Evolutionary conservation across 2,888 invertebrate species (phyloP), one percentile per base, ranked within the genome.

Genomic region (Caradrina clavipalpis): DNA sequence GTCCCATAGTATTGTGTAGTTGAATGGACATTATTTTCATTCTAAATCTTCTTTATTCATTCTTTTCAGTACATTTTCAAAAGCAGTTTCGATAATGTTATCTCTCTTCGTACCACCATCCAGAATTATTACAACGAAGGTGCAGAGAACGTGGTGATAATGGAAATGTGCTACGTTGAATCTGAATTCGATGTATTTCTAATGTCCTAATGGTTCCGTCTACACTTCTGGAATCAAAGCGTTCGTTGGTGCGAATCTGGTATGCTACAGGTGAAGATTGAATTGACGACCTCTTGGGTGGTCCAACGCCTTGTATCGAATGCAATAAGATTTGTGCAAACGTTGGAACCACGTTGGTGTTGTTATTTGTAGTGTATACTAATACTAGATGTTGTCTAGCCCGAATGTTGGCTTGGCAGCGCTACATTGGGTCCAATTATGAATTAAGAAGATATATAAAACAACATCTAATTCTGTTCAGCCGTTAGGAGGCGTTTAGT

Each of bases 101-200:
- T 49, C n/a, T 26, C n/a, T 35, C n/a, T 1, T 3, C 21, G 4
- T 53, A 45, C 42, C 35, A 22, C 6, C 5, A 11, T 7, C 10
- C 51, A 66, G 35, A 53, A 35, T 45, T 35, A 64, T 64, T 11
- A 3, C n/a, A 47, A 26, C 8, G 39, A 42, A 19, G 17, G 35
- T 60, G n/a, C 17, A 19, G 45, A 65, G 4, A 53, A 39, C 15
- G 53, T 19, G 35, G 26, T 21, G 26, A 13, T 53, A 69, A 22
- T 13, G 7, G 26, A 47, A n/a, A 54, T 54, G 53, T 31, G 42
- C 26, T 31, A 17, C 10, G 19, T n/a, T 19, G 70, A 69, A 69
- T 55, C 13, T 49, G 21, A 49, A 76, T 49, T 69, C 17, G 47
- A 54, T 54, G 39, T 69, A 55, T 49, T 55, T 55, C 17, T 49